Base-by-base conservation (phyloP, 2,888 invertebrate genomes). In the Ichneumon xanthorius region DNA sequence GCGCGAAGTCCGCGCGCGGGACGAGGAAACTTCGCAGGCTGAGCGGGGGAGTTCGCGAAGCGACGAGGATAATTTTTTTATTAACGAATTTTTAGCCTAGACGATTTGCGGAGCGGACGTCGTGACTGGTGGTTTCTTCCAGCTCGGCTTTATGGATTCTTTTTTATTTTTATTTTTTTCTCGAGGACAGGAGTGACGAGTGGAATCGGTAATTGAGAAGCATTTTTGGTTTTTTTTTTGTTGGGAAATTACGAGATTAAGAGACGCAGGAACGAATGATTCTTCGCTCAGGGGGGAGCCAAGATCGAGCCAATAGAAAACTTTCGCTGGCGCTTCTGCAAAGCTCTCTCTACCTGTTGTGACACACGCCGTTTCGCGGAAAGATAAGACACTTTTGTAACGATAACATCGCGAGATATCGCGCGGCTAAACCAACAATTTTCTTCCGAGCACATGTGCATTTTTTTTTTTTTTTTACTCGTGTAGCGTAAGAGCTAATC, bases 341-440 rank as follows among this genome's bases (percentile, higher is more conserved):
- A 40, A 22, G n/a, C 33, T 30, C 33, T 16, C 33, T 30, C 50
- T 76, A 65, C 22, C 40, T 37, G 22, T 22, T 5, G 11, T n/a
- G 79, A 70, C 26, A 45, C 40, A 33, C 63, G 22, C 11, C 33
- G 16, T 61, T 58, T 76, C 76, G 22, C 22, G 19, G 50, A 40
- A 55, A 77, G 77, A 77, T 77, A 77, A 77, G 67, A 40, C 33
- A 77, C 5, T 76, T 76, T 67, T 67, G 22, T 11, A 77, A 16
- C 5, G 77, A 67, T 77, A 67, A 67, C 37, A 48, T 67, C 26
- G 9, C 6, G 0, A 55, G 77, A 77, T 77, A 67, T 22, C 19
- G 22, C 48, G 14, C 11, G 53, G 53, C 50, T 75, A 30, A 77
- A 72, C 50, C 72, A 77, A 81, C 53, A 73, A 19, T 77, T 77